Evolutionary conservation across 1,140 invertebrate species (phyloP).

Genomic region (Temnothorax longispinosus): DNA sequence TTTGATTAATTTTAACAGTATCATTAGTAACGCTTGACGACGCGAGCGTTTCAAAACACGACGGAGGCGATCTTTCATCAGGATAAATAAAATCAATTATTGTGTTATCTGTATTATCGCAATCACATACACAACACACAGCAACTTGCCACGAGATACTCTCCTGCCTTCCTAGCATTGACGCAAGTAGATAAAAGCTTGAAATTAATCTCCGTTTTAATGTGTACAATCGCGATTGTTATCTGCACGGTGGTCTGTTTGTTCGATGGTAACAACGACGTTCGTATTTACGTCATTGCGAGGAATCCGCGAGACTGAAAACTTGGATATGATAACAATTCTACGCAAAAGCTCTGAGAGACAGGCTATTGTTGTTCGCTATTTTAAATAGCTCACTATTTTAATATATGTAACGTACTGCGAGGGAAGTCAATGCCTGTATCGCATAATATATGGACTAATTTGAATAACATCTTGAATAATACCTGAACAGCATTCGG

Average conservation of each 20-base stretch:
- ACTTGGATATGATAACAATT: constrained; percentile 30
- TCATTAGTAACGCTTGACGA: neutral
- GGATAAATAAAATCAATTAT: constrained; percentile 50
- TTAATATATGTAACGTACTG: neutral
- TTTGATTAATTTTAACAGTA: neutral
- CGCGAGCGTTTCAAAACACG: neutral
- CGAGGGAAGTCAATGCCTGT: neutral
- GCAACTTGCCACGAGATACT: neutral
- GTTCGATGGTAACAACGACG: constrained; percentile 58
- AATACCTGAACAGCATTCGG: neutral
- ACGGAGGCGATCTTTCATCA: neutral
- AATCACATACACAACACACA: neutral
- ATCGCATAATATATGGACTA: neutral
- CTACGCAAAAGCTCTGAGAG: neutral
- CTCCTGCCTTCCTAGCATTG: constrained; percentile 20
- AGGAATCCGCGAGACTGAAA: constrained; percentile 40
- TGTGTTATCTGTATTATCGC: constrained; percentile 34
- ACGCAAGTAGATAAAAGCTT: constrained; percentile 74
- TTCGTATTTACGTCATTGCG: constrained; percentile 72
- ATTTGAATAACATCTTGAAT: neutral
- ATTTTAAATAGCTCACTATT: neutral
- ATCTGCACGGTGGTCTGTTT: constrained; percentile 69
- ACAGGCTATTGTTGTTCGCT: neutral
- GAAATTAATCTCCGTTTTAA: constrained; percentile 77
- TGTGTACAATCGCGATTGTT: constrained; percentile 74